Evolutionary conservation across 2,797 vertebrate genomes (phyloP), one percentile per base, ranked within the genome.

Genomic region (Tenualosa ilisha): DNA sequence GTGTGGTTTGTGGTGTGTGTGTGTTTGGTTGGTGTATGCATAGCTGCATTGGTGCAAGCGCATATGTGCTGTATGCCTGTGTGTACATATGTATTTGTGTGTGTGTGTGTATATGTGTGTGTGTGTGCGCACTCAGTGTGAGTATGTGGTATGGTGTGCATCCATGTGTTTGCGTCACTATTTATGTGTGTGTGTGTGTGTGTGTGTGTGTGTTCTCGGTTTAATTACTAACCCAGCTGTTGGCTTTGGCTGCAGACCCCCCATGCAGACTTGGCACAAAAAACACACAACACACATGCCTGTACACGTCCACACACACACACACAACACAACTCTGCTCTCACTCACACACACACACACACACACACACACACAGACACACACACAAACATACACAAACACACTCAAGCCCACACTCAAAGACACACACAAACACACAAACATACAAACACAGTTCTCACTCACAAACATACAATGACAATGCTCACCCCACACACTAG

Each of bases 211-310:
- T 94, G 95, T 94, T 91, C 91, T 91, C 89, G 88, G 91, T 94
- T 95, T 97, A 96, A 97, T 96, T 96, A 95, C 95, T 96, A 97
- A 96, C 94, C 96, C 96, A 97, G 96, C 92, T 95, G 94, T 94
- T 93, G 95, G 91, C 86, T 85, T 93, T 89, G 90, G 91, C 94
- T 95, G 91, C 94, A 95, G 96, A 95, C 88, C 85, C 82, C 86
- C 83, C 85, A 87, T 53, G 43, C 83, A 54, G 86, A 95, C 94
- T 95, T 95, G 93, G 94, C 50, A 79, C 59, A 43, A 31, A 59
- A 63, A 82, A 43, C 61, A 22, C 51, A 24, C 82, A 46, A 68
- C 82, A 75, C 31, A 75, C 68, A 75, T 43, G 37, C 68, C 56
- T 59, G 56, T 17, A 26, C 65, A 40, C 9, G 20, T n/a, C 9